These are phyloP conservation scores for Triplophysa tibetana DNA, from an alignment of 2,113 vertebrate genomes.

Conservation along the genomic window DNA sequence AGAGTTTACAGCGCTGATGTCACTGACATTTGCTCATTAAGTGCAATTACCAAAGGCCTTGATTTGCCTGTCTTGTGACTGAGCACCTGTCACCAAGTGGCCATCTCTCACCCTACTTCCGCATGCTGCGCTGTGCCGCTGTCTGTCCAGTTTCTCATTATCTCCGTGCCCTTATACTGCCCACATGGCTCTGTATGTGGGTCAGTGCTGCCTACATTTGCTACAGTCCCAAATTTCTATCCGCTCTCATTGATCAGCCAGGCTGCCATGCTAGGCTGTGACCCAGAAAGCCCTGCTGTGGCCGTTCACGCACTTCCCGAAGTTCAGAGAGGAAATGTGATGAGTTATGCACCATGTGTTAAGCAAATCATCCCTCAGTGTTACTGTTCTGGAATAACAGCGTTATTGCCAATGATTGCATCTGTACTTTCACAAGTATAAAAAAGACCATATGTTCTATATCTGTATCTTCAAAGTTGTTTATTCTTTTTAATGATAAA, in stretches of 20 bases:
- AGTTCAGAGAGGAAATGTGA: conserved; percentile 19
- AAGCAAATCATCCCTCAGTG: conserved; percentile 20
- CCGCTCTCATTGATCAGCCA: conserved; percentile 37
- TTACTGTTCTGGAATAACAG: conserved; percentile 7
- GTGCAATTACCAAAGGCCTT: conserved; percentile 69
- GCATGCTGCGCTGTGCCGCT: conserved; percentile 6
- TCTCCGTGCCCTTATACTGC: conserved; percentile 34
- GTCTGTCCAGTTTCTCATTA: conserved; percentile 47
- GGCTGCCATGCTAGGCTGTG: conserved; percentile 21
- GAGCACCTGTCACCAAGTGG: conserved; percentile 44
- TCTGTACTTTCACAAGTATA: conserved; percentile 8
- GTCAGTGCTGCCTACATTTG: conserved; percentile 48
- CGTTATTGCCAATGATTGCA: conserved; percentile 16
- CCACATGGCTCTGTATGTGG: conserved; percentile 39
- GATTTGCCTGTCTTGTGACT: conserved; percentile 57
- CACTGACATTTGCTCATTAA: conserved; percentile 75
- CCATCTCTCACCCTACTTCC: conserved; percentile 40
- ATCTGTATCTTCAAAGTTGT: background rate
- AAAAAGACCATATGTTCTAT: conserved; percentile 5
- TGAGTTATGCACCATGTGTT: background rate
- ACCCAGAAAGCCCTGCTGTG: conserved; percentile 40
- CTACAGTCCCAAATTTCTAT: conserved; percentile 44
- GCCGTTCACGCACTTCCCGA: conserved; percentile 4
- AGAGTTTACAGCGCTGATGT: conserved; percentile 68
- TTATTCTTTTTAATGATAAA: background rate